These are phyloP conservation scores for Oligia latruncula DNA, from an alignment of 2,888 invertebrate species.

Conservation along the genomic window DNA sequence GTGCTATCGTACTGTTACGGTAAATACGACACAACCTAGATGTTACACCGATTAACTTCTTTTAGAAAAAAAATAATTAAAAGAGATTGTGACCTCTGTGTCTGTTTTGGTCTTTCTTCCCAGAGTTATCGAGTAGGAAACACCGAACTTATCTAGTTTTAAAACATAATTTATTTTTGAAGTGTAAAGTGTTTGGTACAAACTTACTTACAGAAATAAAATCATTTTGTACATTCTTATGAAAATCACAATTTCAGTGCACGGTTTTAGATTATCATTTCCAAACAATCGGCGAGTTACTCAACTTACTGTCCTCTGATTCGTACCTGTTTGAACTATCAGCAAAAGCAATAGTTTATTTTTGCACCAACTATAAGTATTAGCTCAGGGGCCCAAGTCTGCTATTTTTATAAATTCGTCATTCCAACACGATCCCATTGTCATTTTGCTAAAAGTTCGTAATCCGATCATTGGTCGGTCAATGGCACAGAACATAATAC, in stretches of 20 bases:
- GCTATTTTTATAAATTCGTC: too few species aligned
- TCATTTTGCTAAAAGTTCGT: too few species aligned
- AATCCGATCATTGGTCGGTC: too few species aligned
- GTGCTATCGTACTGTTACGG: slow-evolving; percentile 20
- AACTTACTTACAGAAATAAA: background rate
- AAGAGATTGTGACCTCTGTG: background rate
- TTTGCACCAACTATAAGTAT: too few species aligned
- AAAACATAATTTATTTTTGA: background rate
- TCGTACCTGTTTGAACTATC: background rate
- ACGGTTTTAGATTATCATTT: background rate
- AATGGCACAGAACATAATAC: too few species aligned
- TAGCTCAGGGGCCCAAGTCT: too few species aligned
- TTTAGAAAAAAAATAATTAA: background rate
- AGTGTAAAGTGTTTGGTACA: background rate
- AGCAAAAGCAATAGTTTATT: too few species aligned
- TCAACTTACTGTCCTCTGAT: background rate
- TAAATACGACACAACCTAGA: background rate
- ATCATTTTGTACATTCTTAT: too few species aligned
- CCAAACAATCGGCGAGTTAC: background rate
- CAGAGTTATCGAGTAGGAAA: background rate
- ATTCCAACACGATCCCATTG: too few species aligned
- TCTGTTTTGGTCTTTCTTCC: background rate
- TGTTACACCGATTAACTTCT: slow-evolving; percentile 2
- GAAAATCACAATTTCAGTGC: background rate
- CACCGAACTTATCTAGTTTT: background rate